phyloP scores from a whole-genome alignment of 2,797 vertebrate genomes.

The Cheirogaleus major region DNA sequence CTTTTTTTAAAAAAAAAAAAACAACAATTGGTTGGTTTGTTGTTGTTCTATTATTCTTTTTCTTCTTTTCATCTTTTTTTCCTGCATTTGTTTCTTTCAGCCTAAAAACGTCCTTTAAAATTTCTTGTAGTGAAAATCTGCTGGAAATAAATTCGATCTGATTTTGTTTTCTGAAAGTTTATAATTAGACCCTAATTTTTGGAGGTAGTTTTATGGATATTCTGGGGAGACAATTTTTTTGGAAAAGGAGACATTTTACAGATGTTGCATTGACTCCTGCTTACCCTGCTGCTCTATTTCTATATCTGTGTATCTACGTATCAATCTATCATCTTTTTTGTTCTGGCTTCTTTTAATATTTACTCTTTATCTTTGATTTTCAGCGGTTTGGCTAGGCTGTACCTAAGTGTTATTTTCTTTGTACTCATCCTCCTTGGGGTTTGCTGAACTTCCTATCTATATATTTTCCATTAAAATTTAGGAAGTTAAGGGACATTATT shows the following conservation, averaged over 20 bases:
- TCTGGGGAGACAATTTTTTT: background rate
- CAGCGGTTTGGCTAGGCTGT: background rate
- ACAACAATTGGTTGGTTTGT: background rate
- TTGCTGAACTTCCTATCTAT: background rate
- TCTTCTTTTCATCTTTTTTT: background rate
- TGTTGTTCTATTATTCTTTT: background rate
- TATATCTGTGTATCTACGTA: background rate
- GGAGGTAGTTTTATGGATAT: background rate
- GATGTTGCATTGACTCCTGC: background rate
- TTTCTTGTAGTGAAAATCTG: background rate
- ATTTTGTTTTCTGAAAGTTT: background rate
- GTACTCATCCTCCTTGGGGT: background rate
- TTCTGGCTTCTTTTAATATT: background rate
- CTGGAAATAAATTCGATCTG: background rate
- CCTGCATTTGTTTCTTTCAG: background rate
- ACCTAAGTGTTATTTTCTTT: background rate
- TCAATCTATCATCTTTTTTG: background rate
- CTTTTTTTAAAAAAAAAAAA: too few species aligned
- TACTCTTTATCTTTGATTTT: background rate
- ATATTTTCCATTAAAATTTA: background rate
- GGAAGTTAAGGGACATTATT: background rate
- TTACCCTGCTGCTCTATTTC: background rate
- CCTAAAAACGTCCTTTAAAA: background rate
- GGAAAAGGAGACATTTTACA: background rate
- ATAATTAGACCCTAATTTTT: background rate